Percentiles rank a stretch among this genome's conserved stretches.
Conservation (phyloP, 2,888 invertebrate species). For the Diabrotica balteata region DNA sequence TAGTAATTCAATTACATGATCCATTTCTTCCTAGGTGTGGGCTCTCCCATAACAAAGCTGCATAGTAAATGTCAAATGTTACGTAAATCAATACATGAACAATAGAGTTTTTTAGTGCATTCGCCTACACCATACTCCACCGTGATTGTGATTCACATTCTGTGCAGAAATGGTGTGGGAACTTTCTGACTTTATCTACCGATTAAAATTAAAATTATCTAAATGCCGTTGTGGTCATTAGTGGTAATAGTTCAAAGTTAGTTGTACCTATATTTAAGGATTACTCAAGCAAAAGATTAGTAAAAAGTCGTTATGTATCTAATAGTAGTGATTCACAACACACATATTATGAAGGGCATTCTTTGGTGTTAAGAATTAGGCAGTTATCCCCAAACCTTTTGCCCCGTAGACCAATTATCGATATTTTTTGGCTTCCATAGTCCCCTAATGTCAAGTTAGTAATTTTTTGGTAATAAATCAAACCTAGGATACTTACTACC, state of each 20-base stretch:
- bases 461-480: too few species aligned
- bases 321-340: too few species aligned
- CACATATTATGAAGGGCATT: too few species aligned
- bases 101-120: slow-evolving; percentile 7
- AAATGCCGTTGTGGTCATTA: neutral
- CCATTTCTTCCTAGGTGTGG: slow-evolving; percentile 20
- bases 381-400: too few species aligned
- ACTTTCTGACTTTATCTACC: slow-evolving; percentile 3
- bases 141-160: slow-evolving; percentile 6
- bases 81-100: slow-evolving; percentile 12
- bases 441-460: too few species aligned
- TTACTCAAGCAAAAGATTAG: too few species aligned
- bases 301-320: too few species aligned
- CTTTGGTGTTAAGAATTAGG: too few species aligned
- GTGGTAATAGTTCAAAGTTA: neutral
- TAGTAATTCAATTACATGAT: slow-evolving; percentile 13
- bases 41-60: slow-evolving; percentile 13
- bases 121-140: slow-evolving; percentile 4
- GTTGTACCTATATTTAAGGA: neutral
- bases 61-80: slow-evolving; percentile 19
- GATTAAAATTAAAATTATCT: neutral
- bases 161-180: slow-evolving; percentile 9
- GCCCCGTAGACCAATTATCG: too few species aligned
- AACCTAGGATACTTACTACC: too few species aligned
- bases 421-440: too few species aligned